phyloP scores from a whole-genome alignment of 2,797 vertebrate genomes.

The Myoxocephalus aenaeus region DNA sequence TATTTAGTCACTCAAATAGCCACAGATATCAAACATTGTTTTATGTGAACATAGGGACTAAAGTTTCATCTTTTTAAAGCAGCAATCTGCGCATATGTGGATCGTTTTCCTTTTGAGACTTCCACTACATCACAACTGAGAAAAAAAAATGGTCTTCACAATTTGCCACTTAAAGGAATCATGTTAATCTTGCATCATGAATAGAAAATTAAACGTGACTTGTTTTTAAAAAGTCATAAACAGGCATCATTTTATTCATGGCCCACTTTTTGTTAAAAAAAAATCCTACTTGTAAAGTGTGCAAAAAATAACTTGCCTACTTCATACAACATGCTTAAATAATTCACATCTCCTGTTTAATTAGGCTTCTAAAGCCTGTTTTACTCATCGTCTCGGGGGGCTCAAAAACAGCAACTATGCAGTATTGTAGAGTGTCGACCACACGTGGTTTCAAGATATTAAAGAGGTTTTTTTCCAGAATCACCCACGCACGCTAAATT shows the following conservation, averaged over 20 bases:
- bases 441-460: constrained; percentile 56
- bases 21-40: constrained; percentile 36
- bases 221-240: background rate
- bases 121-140: constrained; percentile 4
- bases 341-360: constrained; percentile 78
- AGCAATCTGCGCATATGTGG: background rate
- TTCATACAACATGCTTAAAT: constrained; percentile 70
- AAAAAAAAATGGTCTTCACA: background rate
- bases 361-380: constrained; percentile 68
- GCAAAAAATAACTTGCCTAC: constrained; percentile 29
- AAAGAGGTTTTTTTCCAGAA: constrained; percentile 29
- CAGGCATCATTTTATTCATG: background rate
- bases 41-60: constrained; percentile 14
- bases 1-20: constrained; percentile 36
- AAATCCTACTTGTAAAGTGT: constrained; percentile 12
- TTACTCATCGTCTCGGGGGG: constrained; percentile 66
- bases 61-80: constrained; percentile 19
- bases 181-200: background rate
- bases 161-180: constrained; percentile 3
- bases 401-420: constrained; percentile 68
- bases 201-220: background rate
- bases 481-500: constrained; percentile 57
- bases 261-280: background rate
- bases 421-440: constrained; percentile 50
- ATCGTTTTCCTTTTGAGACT: constrained; percentile 1